A percentile compares a stretch with the other conserved stretches of the same genome.
Conservation (phyloP, 2,113 vertebrate species). For the Oreochromis spilurus region DNA sequence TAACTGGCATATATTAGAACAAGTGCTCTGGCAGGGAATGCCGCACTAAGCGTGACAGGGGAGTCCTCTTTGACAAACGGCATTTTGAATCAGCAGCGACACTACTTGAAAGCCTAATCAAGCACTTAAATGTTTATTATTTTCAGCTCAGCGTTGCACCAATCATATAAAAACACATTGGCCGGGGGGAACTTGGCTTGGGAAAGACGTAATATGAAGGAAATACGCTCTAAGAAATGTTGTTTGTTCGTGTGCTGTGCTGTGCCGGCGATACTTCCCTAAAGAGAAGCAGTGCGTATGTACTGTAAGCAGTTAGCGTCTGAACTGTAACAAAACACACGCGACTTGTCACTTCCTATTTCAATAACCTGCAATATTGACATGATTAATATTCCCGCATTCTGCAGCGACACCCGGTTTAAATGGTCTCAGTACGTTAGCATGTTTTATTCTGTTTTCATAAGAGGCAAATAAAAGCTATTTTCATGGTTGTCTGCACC, state of each 20-base stretch:
- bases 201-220: constrained; percentile 9
- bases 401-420: constrained; percentile 15
- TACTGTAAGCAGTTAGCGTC: constrained; percentile 3
- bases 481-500: constrained; percentile 53
- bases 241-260: constrained; percentile 9
- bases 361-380: constrained; percentile 27
- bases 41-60: constrained; percentile 40
- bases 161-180: constrained; percentile 33
- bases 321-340: constrained; percentile 29
- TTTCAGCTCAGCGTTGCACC: constrained; percentile 9
- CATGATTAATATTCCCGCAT: constrained; percentile 41
- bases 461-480: constrained; percentile 54
- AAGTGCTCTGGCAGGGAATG: constrained; percentile 52
- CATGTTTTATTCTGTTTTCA: constrained; percentile 62
- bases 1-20: constrained; percentile 59
- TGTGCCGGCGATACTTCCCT: constrained; percentile 12
- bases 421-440: constrained; percentile 48
- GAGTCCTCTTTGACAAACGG: constrained; percentile 62
- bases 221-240: constrained; percentile 4
- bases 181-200: not conserved
- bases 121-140: constrained; percentile 60
- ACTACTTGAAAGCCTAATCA: constrained; percentile 49
- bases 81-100: constrained; percentile 59
- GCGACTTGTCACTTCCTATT: constrained; percentile 38
- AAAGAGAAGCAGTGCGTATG: not conserved